phyloP scores from a whole-genome alignment of 2,888 invertebrate genomes.

The Aromia moschata region DNA sequence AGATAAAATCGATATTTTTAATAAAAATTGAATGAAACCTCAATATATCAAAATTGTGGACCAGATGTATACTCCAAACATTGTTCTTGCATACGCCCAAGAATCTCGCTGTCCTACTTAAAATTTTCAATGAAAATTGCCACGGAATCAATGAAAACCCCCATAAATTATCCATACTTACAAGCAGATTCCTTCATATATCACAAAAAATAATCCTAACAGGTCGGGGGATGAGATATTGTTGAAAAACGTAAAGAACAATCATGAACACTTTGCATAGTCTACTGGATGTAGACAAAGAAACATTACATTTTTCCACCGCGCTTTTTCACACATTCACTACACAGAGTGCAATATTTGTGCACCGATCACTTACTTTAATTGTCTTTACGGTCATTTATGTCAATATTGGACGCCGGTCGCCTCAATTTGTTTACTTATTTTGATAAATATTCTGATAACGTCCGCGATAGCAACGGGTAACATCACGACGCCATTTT shows the following conservation, averaged over 20 bases:
- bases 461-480: slow-evolving; percentile 52
- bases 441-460: slow-evolving; percentile 46
- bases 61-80: slow-evolving; percentile 57
- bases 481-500: slow-evolving; percentile 59
- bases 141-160: slow-evolving; percentile 32
- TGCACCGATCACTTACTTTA: slow-evolving; percentile 37
- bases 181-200: slow-evolving; percentile 39
- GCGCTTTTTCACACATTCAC: slow-evolving; percentile 51
- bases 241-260: slow-evolving; percentile 46
- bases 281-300: slow-evolving; percentile 58
- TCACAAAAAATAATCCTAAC: slow-evolving; percentile 43
- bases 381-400: slow-evolving; percentile 44
- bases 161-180: slow-evolving; percentile 43
- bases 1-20: slow-evolving; percentile 56
- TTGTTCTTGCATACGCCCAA: slow-evolving; percentile 59
- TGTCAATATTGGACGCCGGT: slow-evolving; percentile 40
- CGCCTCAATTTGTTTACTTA: slow-evolving; percentile 49
- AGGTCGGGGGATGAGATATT: slow-evolving; percentile 41
- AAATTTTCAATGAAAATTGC: slow-evolving; percentile 51
- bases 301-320: slow-evolving; percentile 60
- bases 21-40: slow-evolving; percentile 57
- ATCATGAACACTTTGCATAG: slow-evolving; percentile 55
- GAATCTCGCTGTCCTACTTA: slow-evolving; percentile 59
- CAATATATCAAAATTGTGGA: slow-evolving; percentile 59
- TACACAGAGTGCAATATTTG: slow-evolving; percentile 36